These are phyloP conservation scores for Temnothorax unifasciatus DNA, from an alignment of 2,888 invertebrate species.

Conservation along the genomic window DNA sequence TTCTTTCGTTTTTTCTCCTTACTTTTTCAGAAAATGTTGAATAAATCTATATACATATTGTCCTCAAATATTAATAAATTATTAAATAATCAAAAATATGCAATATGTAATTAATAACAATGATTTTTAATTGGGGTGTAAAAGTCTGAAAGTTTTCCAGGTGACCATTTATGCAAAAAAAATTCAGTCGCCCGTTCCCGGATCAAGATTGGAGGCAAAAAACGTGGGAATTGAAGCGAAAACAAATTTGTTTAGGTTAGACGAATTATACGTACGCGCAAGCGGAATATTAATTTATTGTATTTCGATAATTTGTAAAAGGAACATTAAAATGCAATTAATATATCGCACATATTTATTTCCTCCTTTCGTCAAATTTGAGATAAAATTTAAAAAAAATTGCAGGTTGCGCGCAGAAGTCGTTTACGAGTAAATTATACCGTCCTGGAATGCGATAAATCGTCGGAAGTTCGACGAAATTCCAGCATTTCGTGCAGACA, in stretches of 20 bases:
- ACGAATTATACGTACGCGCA: background rate
- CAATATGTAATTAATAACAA: no score
- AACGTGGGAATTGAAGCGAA: background rate
- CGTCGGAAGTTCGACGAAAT: background rate
- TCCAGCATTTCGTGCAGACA: background rate
- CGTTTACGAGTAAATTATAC: conserved; percentile 3
- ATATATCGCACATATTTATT: background rate
- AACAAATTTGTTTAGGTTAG: background rate
- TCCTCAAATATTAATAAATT: no score
- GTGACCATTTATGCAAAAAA: no score
- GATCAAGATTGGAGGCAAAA: background rate
- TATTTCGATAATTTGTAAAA: background rate
- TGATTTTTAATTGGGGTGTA: no score
- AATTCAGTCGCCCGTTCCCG: no score
- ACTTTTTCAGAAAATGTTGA: no score
- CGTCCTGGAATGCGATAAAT: conserved; percentile 1
- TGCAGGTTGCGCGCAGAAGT: background rate
- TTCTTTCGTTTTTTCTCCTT: no score
- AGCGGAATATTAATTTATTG: background rate
- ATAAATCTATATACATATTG: no score
- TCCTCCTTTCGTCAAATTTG: background rate
- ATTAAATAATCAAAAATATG: no score
- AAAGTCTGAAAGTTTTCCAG: no score
- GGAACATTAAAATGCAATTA: background rate
- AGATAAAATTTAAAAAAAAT: background rate